Conservation (phyloP, 2,113 vertebrate species). For the Phylloscopus trochiloides region DNA sequence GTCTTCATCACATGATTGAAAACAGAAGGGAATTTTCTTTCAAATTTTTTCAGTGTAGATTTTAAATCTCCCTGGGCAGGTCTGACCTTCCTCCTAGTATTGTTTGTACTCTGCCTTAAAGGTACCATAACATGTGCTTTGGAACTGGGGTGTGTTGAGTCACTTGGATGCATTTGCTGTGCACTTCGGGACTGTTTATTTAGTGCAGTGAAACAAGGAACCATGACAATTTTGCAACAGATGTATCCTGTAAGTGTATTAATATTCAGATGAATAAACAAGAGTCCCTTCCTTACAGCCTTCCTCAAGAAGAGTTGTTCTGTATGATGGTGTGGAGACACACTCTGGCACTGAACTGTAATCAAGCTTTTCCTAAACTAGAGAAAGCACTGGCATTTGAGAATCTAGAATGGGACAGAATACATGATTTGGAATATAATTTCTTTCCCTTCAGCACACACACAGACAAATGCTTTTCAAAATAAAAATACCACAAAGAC, state of each 20-base stretch:
- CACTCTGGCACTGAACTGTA: neutral
- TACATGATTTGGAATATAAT: neutral
- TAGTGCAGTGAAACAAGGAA: neutral
- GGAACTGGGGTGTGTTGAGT: neutral
- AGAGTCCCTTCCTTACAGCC: neutral
- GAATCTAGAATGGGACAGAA: neutral
- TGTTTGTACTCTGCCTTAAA: neutral
- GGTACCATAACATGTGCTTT: fast-evolving
- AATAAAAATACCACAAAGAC: neutral
- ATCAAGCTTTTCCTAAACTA: neutral
- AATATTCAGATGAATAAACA: neutral
- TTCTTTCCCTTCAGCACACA: neutral
- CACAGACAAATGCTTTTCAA: neutral
- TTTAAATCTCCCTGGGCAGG: neutral
- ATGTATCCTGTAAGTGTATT: neutral
- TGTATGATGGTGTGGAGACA: neutral
- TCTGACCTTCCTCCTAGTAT: neutral
- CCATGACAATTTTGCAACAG: neutral
- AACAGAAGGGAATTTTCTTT: neutral
- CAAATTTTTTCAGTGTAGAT: neutral
- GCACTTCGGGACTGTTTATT: neutral
- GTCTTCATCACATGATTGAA: neutral
- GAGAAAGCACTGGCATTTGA: fast-evolving
- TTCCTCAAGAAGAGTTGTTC: neutral
- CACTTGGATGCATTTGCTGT: neutral